Percentiles rank a stretch among this genome's conserved stretches.
These are phyloP conservation scores for Heliconius cydno DNA, from an alignment of 2,888 invertebrate genomes.

Conservation along the genomic window DNA sequence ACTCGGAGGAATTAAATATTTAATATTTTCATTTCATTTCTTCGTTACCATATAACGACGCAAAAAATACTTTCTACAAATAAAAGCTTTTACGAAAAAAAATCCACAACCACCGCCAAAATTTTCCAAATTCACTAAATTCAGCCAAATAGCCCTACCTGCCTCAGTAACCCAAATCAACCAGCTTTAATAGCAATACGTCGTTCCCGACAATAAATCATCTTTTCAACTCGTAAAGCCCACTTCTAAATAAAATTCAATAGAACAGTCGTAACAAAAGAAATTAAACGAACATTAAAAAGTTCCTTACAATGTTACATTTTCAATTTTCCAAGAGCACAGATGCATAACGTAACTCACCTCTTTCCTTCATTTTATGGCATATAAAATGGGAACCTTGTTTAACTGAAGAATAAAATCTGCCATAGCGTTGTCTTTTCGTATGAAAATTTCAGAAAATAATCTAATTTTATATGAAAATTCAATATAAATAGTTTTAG, in stretches of 20 bases:
- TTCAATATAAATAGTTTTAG: slow-evolving; percentile 45
- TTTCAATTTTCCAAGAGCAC: slow-evolving; percentile 42
- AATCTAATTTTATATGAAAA: slow-evolving; percentile 39
- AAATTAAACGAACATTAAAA: slow-evolving; percentile 36
- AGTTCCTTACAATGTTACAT: slow-evolving; percentile 37
- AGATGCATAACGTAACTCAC: slow-evolving; percentile 43
- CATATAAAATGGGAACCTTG: slow-evolving; percentile 40
- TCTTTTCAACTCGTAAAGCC: slow-evolving; percentile 25
- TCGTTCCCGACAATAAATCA: slow-evolving; percentile 2
- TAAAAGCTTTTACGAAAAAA: too few species aligned
- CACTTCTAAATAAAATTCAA: slow-evolving; percentile 25
- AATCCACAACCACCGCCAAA: too few species aligned
- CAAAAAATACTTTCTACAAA: too few species aligned
- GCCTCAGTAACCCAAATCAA: background rate
- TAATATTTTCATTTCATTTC: too few species aligned
- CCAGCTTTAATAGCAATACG: background rate
- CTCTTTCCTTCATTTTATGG: slow-evolving; percentile 43
- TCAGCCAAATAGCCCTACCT: too few species aligned
- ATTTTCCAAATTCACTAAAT: too few species aligned
- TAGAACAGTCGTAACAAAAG: slow-evolving; percentile 31
- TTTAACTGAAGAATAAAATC: slow-evolving; percentile 38
- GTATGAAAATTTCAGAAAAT: slow-evolving; percentile 39
- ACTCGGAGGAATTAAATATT: too few species aligned
- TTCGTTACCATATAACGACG: too few species aligned
- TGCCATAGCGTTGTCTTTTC: slow-evolving; percentile 19